Conservation (phyloP, 2,888 invertebrate species). For the Junonia oenone region DNA sequence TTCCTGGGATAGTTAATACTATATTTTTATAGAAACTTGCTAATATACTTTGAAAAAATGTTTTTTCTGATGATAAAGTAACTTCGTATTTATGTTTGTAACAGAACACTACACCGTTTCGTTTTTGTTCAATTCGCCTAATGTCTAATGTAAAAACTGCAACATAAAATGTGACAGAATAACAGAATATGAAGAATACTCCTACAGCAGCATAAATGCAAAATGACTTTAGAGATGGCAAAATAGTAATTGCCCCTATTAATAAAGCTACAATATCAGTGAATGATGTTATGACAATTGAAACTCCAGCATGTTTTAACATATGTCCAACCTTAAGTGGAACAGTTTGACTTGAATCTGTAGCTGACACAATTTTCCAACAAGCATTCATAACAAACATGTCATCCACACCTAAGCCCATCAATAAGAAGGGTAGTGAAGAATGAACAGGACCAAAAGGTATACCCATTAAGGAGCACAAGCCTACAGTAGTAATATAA, state of each 20-base stretch:
- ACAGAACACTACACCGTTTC: slow-evolving; percentile 84
- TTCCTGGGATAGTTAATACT: slow-evolving; percentile 83
- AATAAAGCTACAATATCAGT: slow-evolving; percentile 90
- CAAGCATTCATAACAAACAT: slow-evolving; percentile 91
- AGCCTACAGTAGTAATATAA: slow-evolving; percentile 84
- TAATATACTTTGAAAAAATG: slow-evolving; percentile 80
- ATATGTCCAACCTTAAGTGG: slow-evolving; percentile 84
- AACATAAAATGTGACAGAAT: slow-evolving; percentile 89
- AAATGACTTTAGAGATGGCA: slow-evolving; percentile 89
- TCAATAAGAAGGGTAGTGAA: slow-evolving; percentile 88
- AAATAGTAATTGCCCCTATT: slow-evolving; percentile 88
- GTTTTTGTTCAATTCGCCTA: slow-evolving; percentile 78
- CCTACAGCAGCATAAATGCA: slow-evolving; percentile 90
- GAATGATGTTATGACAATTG: slow-evolving; percentile 90
- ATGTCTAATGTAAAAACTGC: slow-evolving; percentile 88
- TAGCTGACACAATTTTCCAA: slow-evolving; percentile 82
- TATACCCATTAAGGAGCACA: slow-evolving; percentile 85
- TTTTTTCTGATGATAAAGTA: slow-evolving; percentile 74
- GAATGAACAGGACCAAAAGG: slow-evolving; percentile 91
- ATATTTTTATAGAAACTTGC: slow-evolving; percentile 81
- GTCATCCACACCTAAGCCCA: slow-evolving; percentile 91
- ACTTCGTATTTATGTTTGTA: slow-evolving; percentile 80
- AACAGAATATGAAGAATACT: slow-evolving; percentile 86
- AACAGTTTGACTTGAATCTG: slow-evolving; percentile 73
- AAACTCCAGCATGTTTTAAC: slow-evolving; percentile 89